Evolutionary conservation across 2,113 vertebrate genomes (phyloP), one percentile per base, ranked within the genome.

Genomic region (Melanostigma gelatinosum): DNA sequence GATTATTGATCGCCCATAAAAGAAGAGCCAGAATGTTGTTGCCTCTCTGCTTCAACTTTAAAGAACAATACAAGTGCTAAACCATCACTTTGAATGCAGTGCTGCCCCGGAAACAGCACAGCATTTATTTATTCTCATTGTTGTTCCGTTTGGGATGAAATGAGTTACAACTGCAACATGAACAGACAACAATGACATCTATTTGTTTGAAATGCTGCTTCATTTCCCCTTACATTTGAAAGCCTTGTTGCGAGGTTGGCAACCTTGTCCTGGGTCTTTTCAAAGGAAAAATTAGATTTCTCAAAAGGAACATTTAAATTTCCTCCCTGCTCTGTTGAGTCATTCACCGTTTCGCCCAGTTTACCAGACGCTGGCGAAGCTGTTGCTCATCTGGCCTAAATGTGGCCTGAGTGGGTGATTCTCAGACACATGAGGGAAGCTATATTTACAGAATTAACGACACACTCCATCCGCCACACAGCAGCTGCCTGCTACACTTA

Each of bases 361-460:
- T 88, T 75, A 76, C 81, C 84, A 91, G 74, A 87, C 76, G 54
- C 12, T 72, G 87, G 57, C 57, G n/a, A 69, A 83, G 86, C 79
- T 89, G 77, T 60, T 75, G 85, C 85, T 91, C 89, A 90, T 92
- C 87, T 90, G 88, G 89, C 81, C 87, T 86, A 84, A 91, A 90
- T 87, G 86, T 93, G 89, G 87, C 90, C 87, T 77, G 82, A 85
- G 85, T 79, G 89, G 93, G 93, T 91, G 87, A 73, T 94, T 96
- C 90, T 84, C 66, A 78, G 87, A 88, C 90, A 93, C 91, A 84
- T 85, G 91, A 91, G 87, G 89, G 87, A 91, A 92, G 84, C 85
- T 90, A 88, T 89, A 93, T 95, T 96, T 94, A 93, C 94, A 90
- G 91, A 89, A 92, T 93, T 92, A 95, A 94, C 85, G 81, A 87